Base-by-base conservation (phyloP, 2,113 vertebrate genomes). In the Jacana jacana region DNA sequence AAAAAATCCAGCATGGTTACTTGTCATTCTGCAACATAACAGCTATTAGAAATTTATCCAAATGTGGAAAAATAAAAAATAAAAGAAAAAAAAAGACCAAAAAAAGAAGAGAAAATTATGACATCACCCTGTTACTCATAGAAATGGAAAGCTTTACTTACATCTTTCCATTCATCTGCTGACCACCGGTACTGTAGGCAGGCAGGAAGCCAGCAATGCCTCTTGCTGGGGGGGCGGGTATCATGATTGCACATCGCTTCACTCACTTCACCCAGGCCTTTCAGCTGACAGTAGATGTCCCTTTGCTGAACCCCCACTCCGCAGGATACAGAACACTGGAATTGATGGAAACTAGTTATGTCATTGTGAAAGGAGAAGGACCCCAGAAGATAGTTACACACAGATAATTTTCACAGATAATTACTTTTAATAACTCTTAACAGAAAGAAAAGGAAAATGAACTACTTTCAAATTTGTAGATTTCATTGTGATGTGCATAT, bases 261-360 rank as follows among this genome's bases (percentile, higher is more conserved):
- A 10, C 90, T 55, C 77, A 99, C 98, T 22, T 17, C 96, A 10
- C 98, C 99, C 5, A 89, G 30, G 31, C 98, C 98, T 92, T 98
- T 97, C 27, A 98, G 94, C 73, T 98, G 96, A 78, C 99, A 99
- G 97, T 97, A 99, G 60, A 99, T 64, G 2, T 99, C 98, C 60
- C 99, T 98, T 13, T 90, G 97, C 97, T 99, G 99, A 64, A 98
- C 81, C 37, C 99, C 99, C 6, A 88, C 91, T 31, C 99, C 99
- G 75, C 99, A 99, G 92, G 98, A 98, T 39, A 97, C 98, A 17
- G 99, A 99, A 71, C 99, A 99, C 99, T 99, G 23, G 40, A 88
- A 97, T 79, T 7, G 71, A 93, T 14, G 37, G 49, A 52, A 77
- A 72, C 39, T 19, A 54, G 11, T 24, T 17, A 49, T 1, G 46